Conservation (phyloP, 23 tunicate genomes). For the Diplosoma virens region DNA sequence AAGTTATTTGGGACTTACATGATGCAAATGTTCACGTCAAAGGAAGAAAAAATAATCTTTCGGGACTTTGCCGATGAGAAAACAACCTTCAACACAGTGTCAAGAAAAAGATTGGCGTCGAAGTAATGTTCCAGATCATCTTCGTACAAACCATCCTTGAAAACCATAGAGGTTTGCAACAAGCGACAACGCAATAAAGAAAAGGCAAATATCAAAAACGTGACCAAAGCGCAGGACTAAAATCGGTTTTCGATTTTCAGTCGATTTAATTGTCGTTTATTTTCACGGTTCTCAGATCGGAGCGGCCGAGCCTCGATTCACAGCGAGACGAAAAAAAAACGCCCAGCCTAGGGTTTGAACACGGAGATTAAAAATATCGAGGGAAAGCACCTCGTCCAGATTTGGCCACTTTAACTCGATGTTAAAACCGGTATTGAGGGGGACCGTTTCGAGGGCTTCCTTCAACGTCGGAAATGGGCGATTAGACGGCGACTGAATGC, state of each 20-base stretch:
- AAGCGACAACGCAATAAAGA: no score
- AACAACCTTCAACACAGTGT: conserved; percentile 56
- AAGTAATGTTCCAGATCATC: conserved; percentile 51
- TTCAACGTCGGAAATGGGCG: conserved; percentile 74
- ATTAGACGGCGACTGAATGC: neutral
- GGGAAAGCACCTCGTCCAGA: conserved; percentile 35
- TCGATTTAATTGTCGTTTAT: no score
- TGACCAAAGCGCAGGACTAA: no score
- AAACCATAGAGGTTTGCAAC: no score
- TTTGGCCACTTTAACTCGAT: conserved; percentile 85
- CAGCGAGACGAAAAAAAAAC: no score
- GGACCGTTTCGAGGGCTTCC: conserved; percentile 45
- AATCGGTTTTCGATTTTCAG: no score
- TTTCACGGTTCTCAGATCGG: no score
- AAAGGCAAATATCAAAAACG: no score
- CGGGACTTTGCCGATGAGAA: conserved; percentile 18
- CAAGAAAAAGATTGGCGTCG: conserved; percentile 79
- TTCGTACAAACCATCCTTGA: conserved; percentile 40
- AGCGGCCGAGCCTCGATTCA: no score
- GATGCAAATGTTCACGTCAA: conserved; percentile 72
- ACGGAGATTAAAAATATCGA: no score
- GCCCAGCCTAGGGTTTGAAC: no score
- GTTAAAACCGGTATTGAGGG: conserved; percentile 61
- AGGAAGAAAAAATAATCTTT: conserved; percentile 57
- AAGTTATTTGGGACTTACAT: conserved; percentile 27